Base-by-base conservation (phyloP, 2,888 invertebrate genomes). In the Tolmerus cingulatus region DNA sequence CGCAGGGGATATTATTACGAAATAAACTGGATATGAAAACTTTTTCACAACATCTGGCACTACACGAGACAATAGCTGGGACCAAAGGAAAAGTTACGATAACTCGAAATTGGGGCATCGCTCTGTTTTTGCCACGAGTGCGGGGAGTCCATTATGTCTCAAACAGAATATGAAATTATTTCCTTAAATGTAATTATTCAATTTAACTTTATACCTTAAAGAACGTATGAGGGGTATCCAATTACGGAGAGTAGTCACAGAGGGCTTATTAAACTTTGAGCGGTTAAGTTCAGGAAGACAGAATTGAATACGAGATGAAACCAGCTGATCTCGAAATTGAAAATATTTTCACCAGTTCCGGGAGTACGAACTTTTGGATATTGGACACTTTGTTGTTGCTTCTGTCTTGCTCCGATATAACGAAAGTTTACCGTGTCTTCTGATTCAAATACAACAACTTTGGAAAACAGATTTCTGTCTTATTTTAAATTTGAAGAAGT, bases 21-120 rank as follows among this genome's bases (percentile, higher is more conserved):
- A 81, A 51, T 51, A 81, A 81, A 81, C 51, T 81, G 27, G 27
- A 81, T 81, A 55, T 23, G 81, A 81, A 81, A 81, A 81, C 81
- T 81, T 81, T 81, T 51, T 81, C 81, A 81, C 81, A 81, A 34
- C 81, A 81, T 23, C 81, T 81, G 81, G 55, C 76, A 76, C 76
- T 76, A 76, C 76, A 76, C 66, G 66, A 66, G 66, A 66, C 66
- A 66, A 66, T 66, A 66, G 66, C 66, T 66, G 66, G 66, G 66
- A 66, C 66, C 66, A 23, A 66, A 66, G 66, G 66, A 66, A 66
- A 66, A 66, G 66, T 66, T 66, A 66, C 66, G 66, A 66, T 66
- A 66, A 27, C 27, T 66, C 19, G 23, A 66, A 66, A 66, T 66
- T 66, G 66, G 66, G 12, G 27, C 66, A 66, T 66, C 66, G 66